These are phyloP conservation scores for Redunca redunca DNA, from an alignment of 2,113 vertebrate genomes.

Conservation along the genomic window DNA sequence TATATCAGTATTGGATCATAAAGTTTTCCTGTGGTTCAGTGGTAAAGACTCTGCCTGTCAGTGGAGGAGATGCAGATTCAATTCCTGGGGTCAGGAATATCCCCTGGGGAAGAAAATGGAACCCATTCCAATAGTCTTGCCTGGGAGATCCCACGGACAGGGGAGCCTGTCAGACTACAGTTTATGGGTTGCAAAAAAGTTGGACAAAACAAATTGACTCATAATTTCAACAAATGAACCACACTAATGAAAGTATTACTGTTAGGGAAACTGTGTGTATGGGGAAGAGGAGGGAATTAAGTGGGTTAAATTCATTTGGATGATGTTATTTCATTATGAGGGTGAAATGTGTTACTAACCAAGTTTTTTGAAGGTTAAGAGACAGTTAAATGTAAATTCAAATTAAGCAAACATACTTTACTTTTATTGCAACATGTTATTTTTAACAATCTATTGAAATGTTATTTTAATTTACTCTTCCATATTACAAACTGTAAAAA, in stretches of 20 bases:
- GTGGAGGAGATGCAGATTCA: not conserved
- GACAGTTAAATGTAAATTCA: not conserved
- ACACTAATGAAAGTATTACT: not conserved
- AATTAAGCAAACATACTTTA: not conserved
- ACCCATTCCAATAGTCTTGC: not conserved
- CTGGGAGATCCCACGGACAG: not conserved
- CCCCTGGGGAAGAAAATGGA: not conserved
- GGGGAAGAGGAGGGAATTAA: not conserved
- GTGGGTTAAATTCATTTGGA: not conserved
- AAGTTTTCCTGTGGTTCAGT: not conserved
- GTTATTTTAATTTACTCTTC: conserved; percentile 21
- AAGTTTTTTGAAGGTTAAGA: not conserved
- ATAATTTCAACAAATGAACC: not conserved
- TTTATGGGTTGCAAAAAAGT: not conserved
- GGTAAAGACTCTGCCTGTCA: not conserved
- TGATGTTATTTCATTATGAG: not conserved
- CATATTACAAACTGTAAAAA: not conserved
- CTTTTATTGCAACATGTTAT: not conserved
- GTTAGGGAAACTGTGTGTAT: not conserved
- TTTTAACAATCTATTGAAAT: not conserved
- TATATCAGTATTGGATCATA: not conserved
- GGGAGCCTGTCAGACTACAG: not conserved
- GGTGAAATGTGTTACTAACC: not conserved
- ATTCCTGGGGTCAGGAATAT: not conserved
- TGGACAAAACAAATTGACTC: not conserved